Evolutionary conservation across 2,797 vertebrate genomes (phyloP), one percentile per base, ranked within the genome.

Genomic region (Strix occidentalis): DNA sequence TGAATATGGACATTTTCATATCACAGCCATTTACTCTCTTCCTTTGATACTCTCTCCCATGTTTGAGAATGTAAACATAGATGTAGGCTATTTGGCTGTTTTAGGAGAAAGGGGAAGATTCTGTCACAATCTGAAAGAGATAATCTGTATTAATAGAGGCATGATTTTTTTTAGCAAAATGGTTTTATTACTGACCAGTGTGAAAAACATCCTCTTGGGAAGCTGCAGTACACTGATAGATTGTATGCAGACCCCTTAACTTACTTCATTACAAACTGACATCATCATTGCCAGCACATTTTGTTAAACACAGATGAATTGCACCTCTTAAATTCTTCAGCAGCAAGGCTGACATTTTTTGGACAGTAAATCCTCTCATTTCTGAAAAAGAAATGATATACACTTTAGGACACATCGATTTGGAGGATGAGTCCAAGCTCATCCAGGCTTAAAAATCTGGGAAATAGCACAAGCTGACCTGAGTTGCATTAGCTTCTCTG

Each of bases 401-500:
- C 68, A 18, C 66, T 93, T 89, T 75, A 88, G 77, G 57, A 89
- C 57, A 90, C 79, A 95, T 94, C 0, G 79, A 97, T 96, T 88
- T 85, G 43, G 41, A 91, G 85, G 70, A 95, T 96, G 86, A 95
- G 23, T 84, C 91, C 72, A 87, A 91, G 87, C 84, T 96, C 95
- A 96, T 70, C 86, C 91, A 94, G 90, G 93, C 93, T 97, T 96
- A 96, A 95, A 96, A 94, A 93, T 84, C 91, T 63, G 75, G 76
- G 53, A 95, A 96, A 94, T 74, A 96, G 83, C 85, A 93, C 48
- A 85, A 72, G 77, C 80, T 96, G 96, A 95, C 89, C 79, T 43
- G 63, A 95, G 51, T 46, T 87, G 70, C 85, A 96, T 96, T 96
- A 93, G 85, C 81, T 96, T 92, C 68, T 71, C 84, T 92, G 92